Evolutionary conservation across 2,888 invertebrate species (phyloP).

Genomic region (Ceraclea dissimilis): DNA sequence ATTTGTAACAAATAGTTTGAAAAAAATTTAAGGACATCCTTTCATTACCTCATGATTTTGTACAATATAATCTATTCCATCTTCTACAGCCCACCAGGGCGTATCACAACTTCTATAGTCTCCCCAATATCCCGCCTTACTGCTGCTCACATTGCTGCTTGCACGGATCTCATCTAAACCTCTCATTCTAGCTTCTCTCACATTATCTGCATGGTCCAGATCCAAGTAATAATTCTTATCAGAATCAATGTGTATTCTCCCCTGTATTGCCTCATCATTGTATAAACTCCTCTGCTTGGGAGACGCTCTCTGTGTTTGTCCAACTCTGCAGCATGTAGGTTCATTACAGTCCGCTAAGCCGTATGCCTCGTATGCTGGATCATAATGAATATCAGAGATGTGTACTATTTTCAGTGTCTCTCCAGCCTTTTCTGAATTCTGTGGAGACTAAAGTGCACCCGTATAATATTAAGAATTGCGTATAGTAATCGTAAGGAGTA

Average conservation of each 20-base stretch:
- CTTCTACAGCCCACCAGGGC: conserved; percentile 60
- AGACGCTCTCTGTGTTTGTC: conserved; percentile 37
- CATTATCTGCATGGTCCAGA: conserved; percentile 17
- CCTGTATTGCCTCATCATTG: conserved; percentile 32
- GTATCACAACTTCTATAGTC: conserved; percentile 72
- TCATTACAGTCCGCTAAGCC: conserved; percentile 64
- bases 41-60: conserved; percentile 46
- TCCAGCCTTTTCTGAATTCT: not conserved
- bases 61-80: conserved; percentile 55
- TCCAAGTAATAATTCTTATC: conserved; percentile 30
- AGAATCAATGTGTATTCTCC: conserved; percentile 30
- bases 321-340: conserved; percentile 68
- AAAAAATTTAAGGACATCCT: too few species aligned
- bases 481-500: too few species aligned
- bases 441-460: too few species aligned
- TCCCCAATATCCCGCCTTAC: conserved; percentile 70
- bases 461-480: too few species aligned
- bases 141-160: conserved; percentile 23
- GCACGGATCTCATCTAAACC: conserved; percentile 19
- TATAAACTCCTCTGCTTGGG: conserved; percentile 16
- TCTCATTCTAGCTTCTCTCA: conserved; percentile 21
- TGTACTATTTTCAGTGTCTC: conserved; percentile 50
- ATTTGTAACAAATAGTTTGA: too few species aligned
- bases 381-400: conserved; percentile 72
- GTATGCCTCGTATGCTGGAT: conserved; percentile 61